phyloP scores from a whole-genome alignment of 1,140 invertebrate genomes.

The Danaus melanippus region DNA sequence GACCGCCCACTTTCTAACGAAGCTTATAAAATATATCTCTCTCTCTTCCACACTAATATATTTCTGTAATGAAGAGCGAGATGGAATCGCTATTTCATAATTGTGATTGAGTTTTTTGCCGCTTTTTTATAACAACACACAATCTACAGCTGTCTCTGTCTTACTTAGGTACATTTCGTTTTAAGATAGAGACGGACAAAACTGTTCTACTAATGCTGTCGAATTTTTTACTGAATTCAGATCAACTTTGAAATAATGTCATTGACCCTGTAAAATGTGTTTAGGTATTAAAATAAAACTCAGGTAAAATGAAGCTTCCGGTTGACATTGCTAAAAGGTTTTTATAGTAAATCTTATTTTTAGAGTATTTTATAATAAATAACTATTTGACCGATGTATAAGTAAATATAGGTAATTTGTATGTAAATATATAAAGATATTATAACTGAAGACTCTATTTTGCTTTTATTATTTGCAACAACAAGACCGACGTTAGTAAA shows the following conservation, averaged over 20 bases:
- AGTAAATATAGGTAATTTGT: too few relatives aligned
- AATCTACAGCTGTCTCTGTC: constrained; percentile 3
- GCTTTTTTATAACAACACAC: too few relatives aligned
- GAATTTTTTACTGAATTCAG: constrained; percentile 60
- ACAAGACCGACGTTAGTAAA: too few relatives aligned
- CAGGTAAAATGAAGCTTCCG: too few relatives aligned
- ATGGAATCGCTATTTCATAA: constrained; percentile 32
- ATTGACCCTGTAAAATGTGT: constrained; percentile 36
- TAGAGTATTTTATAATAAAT: too few relatives aligned
- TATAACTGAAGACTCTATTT: too few relatives aligned
- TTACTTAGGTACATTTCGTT: not conserved
- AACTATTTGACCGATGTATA: too few relatives aligned
- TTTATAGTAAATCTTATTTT: too few relatives aligned
- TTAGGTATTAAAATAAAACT: constrained; percentile 4
- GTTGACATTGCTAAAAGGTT: too few relatives aligned
- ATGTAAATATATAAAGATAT: too few relatives aligned
- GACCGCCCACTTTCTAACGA: constrained; percentile 46
- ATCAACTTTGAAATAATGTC: constrained; percentile 61
- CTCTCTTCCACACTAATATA: constrained; percentile 31
- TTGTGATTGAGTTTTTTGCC: constrained; percentile 26
- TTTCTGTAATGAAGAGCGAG: constrained; percentile 18
- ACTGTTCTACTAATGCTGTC: constrained; percentile 4
- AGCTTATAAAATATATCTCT: constrained; percentile 23
- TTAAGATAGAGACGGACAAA: constrained; percentile 2
- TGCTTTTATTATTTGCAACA: too few relatives aligned